Percentiles rank a stretch among this genome's conserved stretches.
These are phyloP conservation scores for Microtus ochrogaster DNA, from an alignment of 2,113 vertebrate species.

Conservation along the genomic window DNA sequence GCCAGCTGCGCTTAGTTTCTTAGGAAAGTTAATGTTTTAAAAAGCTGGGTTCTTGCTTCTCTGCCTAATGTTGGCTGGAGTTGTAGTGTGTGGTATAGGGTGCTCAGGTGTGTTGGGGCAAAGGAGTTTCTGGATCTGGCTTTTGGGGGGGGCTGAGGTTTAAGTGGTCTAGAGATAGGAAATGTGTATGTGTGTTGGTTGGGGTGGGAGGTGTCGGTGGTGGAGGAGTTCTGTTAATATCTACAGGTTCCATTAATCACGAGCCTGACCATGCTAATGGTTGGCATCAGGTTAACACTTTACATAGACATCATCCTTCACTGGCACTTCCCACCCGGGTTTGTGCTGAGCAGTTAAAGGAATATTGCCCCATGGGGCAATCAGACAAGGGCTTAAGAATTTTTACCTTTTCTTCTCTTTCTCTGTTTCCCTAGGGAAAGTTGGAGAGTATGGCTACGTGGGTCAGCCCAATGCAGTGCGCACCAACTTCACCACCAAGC, in stretches of 20 bases:
- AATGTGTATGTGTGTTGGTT: neutral
- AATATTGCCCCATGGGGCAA: constrained; percentile 59
- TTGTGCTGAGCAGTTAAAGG: constrained; percentile 65
- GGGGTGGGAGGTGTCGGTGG: neutral
- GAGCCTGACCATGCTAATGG: constrained; percentile 68
- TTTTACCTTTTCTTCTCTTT: constrained; percentile 54
- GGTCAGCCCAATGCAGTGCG: constrained; percentile 96
- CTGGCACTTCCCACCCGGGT: constrained; percentile 70
- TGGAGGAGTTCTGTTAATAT: constrained; percentile 63
- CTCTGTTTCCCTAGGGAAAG: constrained; percentile 89
- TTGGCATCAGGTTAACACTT: constrained; percentile 79
- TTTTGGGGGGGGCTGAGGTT: neutral
- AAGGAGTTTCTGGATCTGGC: neutral
- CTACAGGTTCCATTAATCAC: constrained; percentile 82
- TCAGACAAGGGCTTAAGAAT: constrained; percentile 50
- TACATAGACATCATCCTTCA: constrained; percentile 73
- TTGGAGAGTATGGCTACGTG: constrained; percentile 95
- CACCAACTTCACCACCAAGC: constrained; percentile 99
- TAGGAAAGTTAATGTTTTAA: neutral
- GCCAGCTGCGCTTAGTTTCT: neutral
- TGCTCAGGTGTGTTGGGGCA: constrained; percentile 46
- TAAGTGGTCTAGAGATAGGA: constrained; percentile 30
- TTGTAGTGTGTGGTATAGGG: neutral
- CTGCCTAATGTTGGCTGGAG: neutral
- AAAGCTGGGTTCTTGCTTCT: neutral